Conservation (phyloP, 2,797 vertebrate species). For the Pangasius mekongensis region DNA sequence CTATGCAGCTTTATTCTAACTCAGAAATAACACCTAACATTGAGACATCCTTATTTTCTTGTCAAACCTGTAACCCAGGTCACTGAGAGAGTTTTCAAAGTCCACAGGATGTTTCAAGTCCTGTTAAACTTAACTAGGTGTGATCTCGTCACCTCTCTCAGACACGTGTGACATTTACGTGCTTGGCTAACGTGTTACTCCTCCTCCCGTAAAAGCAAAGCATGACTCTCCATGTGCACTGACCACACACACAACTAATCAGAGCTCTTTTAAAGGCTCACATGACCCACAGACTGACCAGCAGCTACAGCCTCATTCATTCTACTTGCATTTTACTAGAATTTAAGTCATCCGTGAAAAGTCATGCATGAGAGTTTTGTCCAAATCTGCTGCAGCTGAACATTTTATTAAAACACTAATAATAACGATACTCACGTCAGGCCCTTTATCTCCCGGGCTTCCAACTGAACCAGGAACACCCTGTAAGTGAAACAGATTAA, state of each 20-base stretch:
- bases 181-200: slow-evolving; percentile 3
- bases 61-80: not conserved
- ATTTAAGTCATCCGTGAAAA: not conserved
- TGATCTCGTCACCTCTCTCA: slow-evolving; percentile 31
- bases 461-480: slow-evolving; percentile 70
- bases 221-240: not conserved
- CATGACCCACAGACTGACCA: not conserved
- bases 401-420: not conserved
- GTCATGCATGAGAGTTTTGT: not conserved
- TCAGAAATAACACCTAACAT: not conserved
- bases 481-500: slow-evolving; percentile 61
- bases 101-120: slow-evolving; percentile 4
- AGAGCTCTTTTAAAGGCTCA: slow-evolving; percentile 14
- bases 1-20: not conserved
- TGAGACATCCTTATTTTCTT: not conserved
- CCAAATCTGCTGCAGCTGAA: not conserved
- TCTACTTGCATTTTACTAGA: not conserved
- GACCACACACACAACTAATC: not conserved
- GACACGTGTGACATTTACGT: slow-evolving; percentile 40
- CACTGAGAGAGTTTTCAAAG: not conserved
- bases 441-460: slow-evolving; percentile 70
- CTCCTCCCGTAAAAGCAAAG: not conserved
- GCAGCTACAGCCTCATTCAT: not conserved
- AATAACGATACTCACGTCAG: slow-evolving; percentile 68
- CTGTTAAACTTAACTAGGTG: slow-evolving; percentile 49